Percentiles rank a stretch among this genome's conserved stretches.
Conservation (phyloP, 2,888 invertebrate genomes). For the Lamellibrachia satsuma region DNA sequence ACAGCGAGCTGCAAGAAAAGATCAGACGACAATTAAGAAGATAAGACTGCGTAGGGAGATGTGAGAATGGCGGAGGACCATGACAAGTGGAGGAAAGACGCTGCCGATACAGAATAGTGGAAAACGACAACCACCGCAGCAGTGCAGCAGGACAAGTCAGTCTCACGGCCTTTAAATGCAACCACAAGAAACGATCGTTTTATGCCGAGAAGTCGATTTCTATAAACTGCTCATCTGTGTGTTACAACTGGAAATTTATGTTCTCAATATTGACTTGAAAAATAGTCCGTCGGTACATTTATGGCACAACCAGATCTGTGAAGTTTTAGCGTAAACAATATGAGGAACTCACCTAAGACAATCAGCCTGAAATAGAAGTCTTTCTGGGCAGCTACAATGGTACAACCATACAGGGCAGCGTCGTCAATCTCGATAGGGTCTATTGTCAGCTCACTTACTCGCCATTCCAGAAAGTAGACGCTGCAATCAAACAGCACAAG, state of each 20-base stretch:
- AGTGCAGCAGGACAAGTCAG: too few relatives aligned
- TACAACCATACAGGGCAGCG: background rate
- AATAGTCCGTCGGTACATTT: background rate
- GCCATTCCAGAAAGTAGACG: background rate
- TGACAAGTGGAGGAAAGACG: too few relatives aligned
- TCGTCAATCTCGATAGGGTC: background rate
- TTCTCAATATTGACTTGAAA: background rate
- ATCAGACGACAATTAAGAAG: too few relatives aligned
- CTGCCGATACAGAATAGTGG: too few relatives aligned
- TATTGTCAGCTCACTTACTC: background rate
- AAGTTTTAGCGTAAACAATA: background rate
- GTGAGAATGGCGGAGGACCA: too few relatives aligned
- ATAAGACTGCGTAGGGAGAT: too few relatives aligned
- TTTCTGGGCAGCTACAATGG: background rate
- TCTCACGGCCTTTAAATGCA: too few relatives aligned
- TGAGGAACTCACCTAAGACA: background rate
- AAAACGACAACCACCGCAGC: too few relatives aligned
- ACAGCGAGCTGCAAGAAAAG: too few relatives aligned
- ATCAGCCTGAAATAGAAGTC: conserved; percentile 4
- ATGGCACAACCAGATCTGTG: background rate
- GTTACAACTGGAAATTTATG: background rate
- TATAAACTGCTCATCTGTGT: background rate
- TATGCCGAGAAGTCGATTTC: background rate
- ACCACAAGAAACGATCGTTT: background rate
- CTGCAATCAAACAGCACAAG: background rate